Conservation (phyloP, 2,888 invertebrate species). For the Camptogramma bilineatum region DNA sequence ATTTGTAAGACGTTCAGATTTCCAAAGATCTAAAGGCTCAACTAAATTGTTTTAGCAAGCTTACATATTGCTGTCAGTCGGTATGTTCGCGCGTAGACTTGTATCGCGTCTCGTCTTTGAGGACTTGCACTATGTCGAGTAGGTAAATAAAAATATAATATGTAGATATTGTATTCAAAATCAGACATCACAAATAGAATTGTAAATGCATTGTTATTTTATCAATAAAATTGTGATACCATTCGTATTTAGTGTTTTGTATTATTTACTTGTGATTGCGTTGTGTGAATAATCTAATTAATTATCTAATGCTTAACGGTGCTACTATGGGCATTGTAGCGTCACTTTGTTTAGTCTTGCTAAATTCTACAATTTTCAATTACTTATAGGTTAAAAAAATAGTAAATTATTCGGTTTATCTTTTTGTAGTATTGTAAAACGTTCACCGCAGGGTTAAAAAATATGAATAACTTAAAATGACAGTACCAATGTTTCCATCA, state of each 20-base stretch:
- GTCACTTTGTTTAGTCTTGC: conserved; percentile 32
- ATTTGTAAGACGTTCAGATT: conserved; percentile 77
- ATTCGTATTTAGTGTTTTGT: conserved; percentile 55
- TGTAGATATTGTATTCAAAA: conserved; percentile 38
- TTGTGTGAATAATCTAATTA: conserved; percentile 33
- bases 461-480: conserved; percentile 4
- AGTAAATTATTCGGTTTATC: conserved; percentile 1
- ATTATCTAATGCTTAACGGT: conserved; percentile 57
- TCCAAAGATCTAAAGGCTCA: conserved; percentile 83
- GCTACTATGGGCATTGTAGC: conserved; percentile 48
- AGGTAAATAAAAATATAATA: conserved; percentile 19
- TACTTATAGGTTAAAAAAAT: background rate
- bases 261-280: conserved; percentile 42
- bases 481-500: conserved; percentile 8
- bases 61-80: conserved; percentile 58
- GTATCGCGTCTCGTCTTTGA: conserved; percentile 14
- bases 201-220: conserved; percentile 48
- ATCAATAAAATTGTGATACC: conserved; percentile 61
- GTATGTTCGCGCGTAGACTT: conserved; percentile 28
- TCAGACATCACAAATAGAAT: conserved; percentile 45
- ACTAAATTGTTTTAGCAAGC: conserved; percentile 75
- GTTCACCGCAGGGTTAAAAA: background rate
- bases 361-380: conserved; percentile 16
- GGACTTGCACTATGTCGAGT: conserved; percentile 21
- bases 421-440: background rate